A percentile compares a stretch with the other conserved stretches of the same genome.
Conservation (phyloP, 2,888 invertebrate species). For the Andrena camellia region DNA sequence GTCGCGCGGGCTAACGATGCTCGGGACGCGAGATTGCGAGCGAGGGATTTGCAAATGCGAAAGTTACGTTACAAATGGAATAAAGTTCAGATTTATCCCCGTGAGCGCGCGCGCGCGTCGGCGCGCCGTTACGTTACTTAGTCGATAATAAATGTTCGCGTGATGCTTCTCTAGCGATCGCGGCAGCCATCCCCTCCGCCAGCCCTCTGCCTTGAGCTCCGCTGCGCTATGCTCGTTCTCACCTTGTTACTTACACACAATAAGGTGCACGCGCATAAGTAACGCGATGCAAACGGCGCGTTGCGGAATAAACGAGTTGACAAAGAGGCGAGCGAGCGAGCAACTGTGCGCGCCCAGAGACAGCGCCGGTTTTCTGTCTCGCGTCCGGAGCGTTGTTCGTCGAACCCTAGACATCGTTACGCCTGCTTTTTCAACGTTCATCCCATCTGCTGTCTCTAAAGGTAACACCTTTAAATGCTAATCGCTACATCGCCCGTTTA, state of each 20-base stretch:
- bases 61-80: constrained; percentile 41
- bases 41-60: constrained; percentile 40
- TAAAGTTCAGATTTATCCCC: constrained; percentile 53
- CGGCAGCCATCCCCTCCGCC: constrained; percentile 14
- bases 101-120: not conserved
- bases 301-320: constrained; percentile 65
- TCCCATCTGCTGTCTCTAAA: constrained; percentile 8
- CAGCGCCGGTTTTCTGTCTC: constrained; percentile 46
- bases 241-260: constrained; percentile 68
- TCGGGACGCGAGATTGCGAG: constrained; percentile 3
- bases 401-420: constrained; percentile 48
- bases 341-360: constrained; percentile 43
- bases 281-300: constrained; percentile 48
- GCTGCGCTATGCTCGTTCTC: constrained; percentile 59
- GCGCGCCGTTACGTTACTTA: constrained; percentile 47
- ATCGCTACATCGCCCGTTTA: constrained; percentile 35
- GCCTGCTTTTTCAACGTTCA: constrained; percentile 23
- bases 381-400: constrained; percentile 18
- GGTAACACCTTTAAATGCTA: constrained; percentile 52
- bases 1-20: constrained; percentile 24
- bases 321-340: constrained; percentile 51
- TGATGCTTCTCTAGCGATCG: constrained; percentile 65
- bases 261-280: constrained; percentile 48
- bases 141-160: constrained; percentile 75
- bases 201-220: not conserved